phyloP scores from a whole-genome alignment of 2,113 vertebrate genomes.

The Progne subis region DNA sequence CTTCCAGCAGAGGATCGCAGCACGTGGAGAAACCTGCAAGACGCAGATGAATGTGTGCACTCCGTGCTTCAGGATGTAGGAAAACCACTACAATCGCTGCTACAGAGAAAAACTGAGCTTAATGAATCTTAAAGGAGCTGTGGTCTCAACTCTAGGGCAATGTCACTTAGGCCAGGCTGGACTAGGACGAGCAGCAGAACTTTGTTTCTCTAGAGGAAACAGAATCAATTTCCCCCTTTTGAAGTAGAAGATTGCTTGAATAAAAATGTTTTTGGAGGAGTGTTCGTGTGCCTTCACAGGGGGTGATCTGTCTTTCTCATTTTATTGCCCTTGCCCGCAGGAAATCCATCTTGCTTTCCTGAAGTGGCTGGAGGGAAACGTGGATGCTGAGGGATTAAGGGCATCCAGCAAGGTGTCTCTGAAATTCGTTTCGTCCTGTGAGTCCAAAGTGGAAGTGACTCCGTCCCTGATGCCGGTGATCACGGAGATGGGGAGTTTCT shows the following conservation, averaged over 20 bases:
- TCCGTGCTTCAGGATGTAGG: background rate
- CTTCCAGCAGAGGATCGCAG: background rate
- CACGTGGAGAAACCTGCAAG: background rate
- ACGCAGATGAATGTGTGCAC: background rate
- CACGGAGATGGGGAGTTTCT: constrained; percentile 63
- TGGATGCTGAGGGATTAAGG: constrained; percentile 71
- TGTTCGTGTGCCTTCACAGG: fast-evolving
- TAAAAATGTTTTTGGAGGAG: background rate
- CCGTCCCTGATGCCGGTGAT: constrained; percentile 75
- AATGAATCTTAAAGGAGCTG: background rate
- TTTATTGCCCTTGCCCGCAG: constrained; percentile 38
- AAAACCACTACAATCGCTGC: background rate
- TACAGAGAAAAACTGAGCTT: background rate
- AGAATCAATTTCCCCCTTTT: background rate
- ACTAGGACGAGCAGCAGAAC: background rate
- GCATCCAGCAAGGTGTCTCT: constrained; percentile 78
- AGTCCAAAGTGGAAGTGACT: constrained; percentile 45
- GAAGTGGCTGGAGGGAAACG: constrained; percentile 72
- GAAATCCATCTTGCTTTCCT: constrained; percentile 69
- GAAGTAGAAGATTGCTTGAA: background rate
- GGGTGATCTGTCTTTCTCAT: background rate
- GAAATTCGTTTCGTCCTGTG: constrained; percentile 65
- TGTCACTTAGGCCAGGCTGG: background rate
- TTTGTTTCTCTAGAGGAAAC: background rate
- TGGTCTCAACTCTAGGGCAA: background rate